phyloP scores from a whole-genome alignment of 1,140 invertebrate genomes.

The Magallana angulata region DNA sequence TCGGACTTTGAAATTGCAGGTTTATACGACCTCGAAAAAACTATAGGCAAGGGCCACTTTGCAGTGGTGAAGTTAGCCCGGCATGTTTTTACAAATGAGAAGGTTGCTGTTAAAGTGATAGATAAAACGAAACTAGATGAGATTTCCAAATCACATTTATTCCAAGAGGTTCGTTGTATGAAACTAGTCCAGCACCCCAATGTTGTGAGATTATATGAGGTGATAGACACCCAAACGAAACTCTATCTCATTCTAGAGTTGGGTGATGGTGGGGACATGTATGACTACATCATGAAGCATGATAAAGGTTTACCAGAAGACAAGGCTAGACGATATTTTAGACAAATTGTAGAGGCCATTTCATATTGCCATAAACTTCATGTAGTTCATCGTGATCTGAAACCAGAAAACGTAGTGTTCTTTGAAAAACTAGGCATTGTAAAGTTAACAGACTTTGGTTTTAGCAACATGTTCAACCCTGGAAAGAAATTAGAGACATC shows the following conservation, averaged over 20 bases:
- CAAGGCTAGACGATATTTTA: conserved; percentile 94
- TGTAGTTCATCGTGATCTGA: conserved; percentile 96
- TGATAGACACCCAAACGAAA: conserved; percentile 94
- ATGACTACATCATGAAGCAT: conserved; percentile 99
- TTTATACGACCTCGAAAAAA: conserved; percentile 97
- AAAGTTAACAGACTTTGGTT: conserved; percentile 99
- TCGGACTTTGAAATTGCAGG: conserved; percentile 91
- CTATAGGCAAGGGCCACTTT: conserved; percentile 92
- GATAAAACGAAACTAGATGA: conserved; percentile 99
- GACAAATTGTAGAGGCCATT: conserved; percentile 97
- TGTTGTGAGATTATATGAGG: conserved; percentile 98
- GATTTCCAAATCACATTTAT: conserved; percentile 96
- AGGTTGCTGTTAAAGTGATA: conserved; percentile 93
- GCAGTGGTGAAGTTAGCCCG: conserved; percentile 98
- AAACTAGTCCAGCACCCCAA: conserved; percentile 99
- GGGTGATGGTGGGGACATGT: conserved; percentile 99
- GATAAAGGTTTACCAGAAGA: conserved; percentile 84
- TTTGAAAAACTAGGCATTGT: conserved; percentile 98
- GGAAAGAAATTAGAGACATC: conserved; percentile 98
- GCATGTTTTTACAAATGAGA: conserved; percentile 99
- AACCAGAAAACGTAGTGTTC: conserved; percentile 99
- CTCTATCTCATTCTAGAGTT: conserved; percentile 93
- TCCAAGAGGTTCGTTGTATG: conserved; percentile 98
- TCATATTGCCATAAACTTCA: conserved; percentile 98
- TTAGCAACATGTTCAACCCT: conserved; percentile 96